A percentile compares a stretch with the other conserved stretches of the same genome.
Evolutionary conservation across 2,888 invertebrate species (phyloP).

Genomic region (Adelphocoris suturalis): DNA sequence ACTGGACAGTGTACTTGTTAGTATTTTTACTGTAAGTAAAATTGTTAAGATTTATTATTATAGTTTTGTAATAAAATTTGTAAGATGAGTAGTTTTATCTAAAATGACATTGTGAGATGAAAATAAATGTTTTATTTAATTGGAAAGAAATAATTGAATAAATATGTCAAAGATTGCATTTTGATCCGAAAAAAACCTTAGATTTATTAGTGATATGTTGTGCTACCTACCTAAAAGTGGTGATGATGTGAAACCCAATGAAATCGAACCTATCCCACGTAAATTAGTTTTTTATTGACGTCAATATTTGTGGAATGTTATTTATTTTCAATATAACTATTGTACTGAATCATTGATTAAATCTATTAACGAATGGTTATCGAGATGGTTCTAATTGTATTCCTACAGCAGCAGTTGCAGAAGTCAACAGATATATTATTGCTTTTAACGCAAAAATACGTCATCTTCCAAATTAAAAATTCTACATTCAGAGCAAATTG

Average conservation of each 20-base stretch:
- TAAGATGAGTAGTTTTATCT: neutral
- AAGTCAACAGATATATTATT: too few species aligned
- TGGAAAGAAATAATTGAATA: neutral
- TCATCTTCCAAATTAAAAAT: too few species aligned
- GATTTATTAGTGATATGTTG: conserved; percentile 21
- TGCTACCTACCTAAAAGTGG: neutral
- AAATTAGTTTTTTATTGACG: conserved; percentile 32
- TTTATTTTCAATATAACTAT: conserved; percentile 42
- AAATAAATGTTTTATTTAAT: conserved; percentile 7
- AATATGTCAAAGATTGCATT: conserved; percentile 2
- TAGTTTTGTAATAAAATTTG: conserved; percentile 48
- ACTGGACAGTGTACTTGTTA: neutral
- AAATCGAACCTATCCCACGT: neutral
- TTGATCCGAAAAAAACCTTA: neutral
- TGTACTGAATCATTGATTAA: conserved; percentile 13
- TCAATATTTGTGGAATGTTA: conserved; percentile 41
- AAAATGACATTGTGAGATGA: conserved; percentile 5
- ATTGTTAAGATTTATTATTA: conserved; percentile 3
- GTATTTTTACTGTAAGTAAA: conserved; percentile 22
- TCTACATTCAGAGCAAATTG: too few species aligned
- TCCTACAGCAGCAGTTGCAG: too few species aligned
- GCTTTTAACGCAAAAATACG: too few species aligned
- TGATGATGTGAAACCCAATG: neutral
- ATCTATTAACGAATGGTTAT: neutral
- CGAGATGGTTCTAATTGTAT: too few species aligned